A percentile compares a stretch with the other conserved stretches of the same genome.
Evolutionary conservation across 2,888 invertebrate genomes (phyloP).

Genomic region (Emmelina monodactyla): DNA sequence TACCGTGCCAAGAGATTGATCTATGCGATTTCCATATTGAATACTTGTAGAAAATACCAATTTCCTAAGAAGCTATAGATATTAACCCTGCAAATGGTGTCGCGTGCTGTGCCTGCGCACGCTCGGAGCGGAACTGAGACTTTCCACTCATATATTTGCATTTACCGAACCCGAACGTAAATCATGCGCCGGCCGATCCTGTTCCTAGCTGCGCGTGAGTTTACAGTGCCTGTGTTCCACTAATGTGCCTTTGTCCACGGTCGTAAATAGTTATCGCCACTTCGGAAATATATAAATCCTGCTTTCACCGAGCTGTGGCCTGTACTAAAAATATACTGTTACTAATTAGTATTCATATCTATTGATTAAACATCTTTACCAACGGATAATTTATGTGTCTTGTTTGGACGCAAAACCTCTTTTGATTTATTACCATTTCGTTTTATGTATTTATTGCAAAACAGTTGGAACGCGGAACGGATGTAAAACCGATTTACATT

Average conservation of each 20-base stretch:
- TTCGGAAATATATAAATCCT: too few species aligned
- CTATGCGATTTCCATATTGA: constrained; percentile 28
- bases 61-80: constrained; percentile 21
- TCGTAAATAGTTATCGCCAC: constrained; percentile 42
- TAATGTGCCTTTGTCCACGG: constrained; percentile 45
- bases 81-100: constrained; percentile 26
- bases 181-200: constrained; percentile 26
- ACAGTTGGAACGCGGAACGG: constrained; percentile 18
- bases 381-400: too few species aligned
- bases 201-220: neutral
- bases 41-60: constrained; percentile 30
- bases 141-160: constrained; percentile 47
- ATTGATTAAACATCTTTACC: too few species aligned
- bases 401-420: too few species aligned
- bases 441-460: neutral
- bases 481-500: constrained; percentile 25
- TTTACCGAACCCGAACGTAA: constrained; percentile 44
- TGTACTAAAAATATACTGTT: too few species aligned
- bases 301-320: too few species aligned
- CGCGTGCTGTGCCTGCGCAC: constrained; percentile 19
- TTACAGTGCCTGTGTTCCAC: constrained; percentile 39
- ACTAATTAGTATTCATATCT: too few species aligned
- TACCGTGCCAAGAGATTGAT: constrained; percentile 19
- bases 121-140: constrained; percentile 26
- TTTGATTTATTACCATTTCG: too few species aligned